Conservation (phyloP, 2,888 invertebrate species). For the Candidula unifasciata region DNA sequence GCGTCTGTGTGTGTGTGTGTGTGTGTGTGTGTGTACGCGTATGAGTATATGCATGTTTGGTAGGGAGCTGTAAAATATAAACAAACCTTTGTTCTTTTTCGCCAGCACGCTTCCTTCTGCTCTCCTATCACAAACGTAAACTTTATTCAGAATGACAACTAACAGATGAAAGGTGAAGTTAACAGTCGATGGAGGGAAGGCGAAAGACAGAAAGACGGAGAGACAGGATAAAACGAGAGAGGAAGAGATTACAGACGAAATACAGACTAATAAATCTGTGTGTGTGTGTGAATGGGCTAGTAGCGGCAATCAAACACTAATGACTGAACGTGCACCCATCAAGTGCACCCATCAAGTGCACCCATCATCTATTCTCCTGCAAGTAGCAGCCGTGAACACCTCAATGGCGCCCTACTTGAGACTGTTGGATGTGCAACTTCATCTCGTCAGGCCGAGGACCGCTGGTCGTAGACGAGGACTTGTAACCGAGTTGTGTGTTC, state of each 20-base stretch:
- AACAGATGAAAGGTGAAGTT: no score
- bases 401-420: neutral
- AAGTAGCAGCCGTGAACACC: neutral
- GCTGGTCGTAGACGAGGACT: neutral
- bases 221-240: constrained; percentile 25
- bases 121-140: no score
- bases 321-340: neutral
- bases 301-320: neutral
- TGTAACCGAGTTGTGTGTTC: neutral
- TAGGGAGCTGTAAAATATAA: no score
- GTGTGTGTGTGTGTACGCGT: no score
- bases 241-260: neutral
- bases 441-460: neutral
- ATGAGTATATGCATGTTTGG: no score
- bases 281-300: neutral
- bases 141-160: no score
- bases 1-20: no score
- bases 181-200: neutral
- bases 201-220: constrained; percentile 13
- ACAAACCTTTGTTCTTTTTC: no score
- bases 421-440: neutral
- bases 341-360: neutral
- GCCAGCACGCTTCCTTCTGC: no score
- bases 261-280: no score
- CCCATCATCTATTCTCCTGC: constrained; percentile 1